Base-by-base conservation (phyloP, 2,797 vertebrate genomes). In the Chiloscyllium punctatum region DNA sequence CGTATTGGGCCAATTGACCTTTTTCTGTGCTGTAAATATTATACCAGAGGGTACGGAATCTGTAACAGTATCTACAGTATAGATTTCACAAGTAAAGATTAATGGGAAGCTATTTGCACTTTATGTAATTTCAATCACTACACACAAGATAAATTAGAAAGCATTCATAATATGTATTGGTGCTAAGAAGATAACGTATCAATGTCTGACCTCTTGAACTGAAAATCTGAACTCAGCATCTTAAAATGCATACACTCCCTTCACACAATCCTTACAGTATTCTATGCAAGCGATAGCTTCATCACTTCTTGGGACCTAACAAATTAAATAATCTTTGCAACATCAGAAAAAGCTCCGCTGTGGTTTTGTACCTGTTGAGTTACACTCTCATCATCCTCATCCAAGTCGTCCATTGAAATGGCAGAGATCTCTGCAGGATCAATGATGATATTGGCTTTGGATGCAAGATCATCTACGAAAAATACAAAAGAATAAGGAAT, bases 341-440 rank as follows among this genome's bases (percentile, higher is more conserved):
- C 42, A 7, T 69, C 90, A 92, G 68, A 25, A n/a, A 92, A 92
- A 68, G 66, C 62, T 18, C 37, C 18, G 33, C 68, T 16, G 37
- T 42, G 62, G 42, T 33, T 57, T n/a, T 74, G 27, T 72, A 99
- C 99, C 98, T 99, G 99, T 16, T 98, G 97, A 0, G 98, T 96
- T 86, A 98, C 98, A 0, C 97, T 98, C 96, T 99, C 99, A 96
- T 99, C 99, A 69, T 99, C 99, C 96, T 99, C 99, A 5, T 99
- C 99, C 0, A 99, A 97, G 96, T 99, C 99, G 0, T 99, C 99
- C 99, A 99, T 99, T 7, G 99, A 99, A 27, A 98, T 96, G 0
- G 98, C 97, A 97, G 98, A 98, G 96, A 99, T 98, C 97, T 99
- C 99, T 0, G 99, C 97, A 0, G 99, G 99, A 96, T 99, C 99